phyloP scores from a whole-genome alignment of 2,113 vertebrate species.

The Myrmecobius fasciatus region DNA sequence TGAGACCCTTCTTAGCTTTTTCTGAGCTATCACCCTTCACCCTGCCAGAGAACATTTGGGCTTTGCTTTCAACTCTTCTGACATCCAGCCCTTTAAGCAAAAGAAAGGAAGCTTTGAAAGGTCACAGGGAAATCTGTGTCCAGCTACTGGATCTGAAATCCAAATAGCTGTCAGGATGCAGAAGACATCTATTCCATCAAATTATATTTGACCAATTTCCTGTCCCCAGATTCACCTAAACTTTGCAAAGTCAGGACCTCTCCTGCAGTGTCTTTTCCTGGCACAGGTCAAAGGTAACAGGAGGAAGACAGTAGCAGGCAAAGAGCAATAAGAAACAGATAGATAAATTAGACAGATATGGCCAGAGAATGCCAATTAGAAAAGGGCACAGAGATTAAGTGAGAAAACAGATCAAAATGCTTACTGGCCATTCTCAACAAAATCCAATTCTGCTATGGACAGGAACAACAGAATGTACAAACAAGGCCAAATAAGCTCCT shows the following conservation, averaged over 20 bases:
- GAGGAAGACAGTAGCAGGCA: not conserved
- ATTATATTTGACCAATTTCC: not conserved
- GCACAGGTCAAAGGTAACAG: conserved; percentile 39
- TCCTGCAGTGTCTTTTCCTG: conserved; percentile 24
- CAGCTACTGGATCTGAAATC: conserved; percentile 52
- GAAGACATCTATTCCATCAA: conserved; percentile 31
- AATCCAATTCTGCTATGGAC: not conserved
- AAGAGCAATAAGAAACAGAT: not conserved
- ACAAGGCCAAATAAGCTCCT: not conserved
- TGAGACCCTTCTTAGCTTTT: not conserved
- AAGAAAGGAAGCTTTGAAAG: conserved; percentile 74
- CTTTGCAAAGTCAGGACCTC: not conserved
- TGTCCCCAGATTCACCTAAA: not conserved
- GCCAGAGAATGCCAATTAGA: not conserved
- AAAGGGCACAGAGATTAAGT: not conserved
- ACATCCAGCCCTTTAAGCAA: conserved; percentile 58
- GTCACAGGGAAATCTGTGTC: conserved; percentile 58
- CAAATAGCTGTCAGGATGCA: conserved; percentile 28
- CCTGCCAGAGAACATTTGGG: conserved; percentile 45
- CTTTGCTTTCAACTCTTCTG: conserved; percentile 50
- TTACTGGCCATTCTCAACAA: conserved; percentile 1
- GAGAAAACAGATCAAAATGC: not conserved
- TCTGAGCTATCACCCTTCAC: conserved; percentile 38
- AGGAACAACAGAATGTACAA: not conserved
- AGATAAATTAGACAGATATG: conserved; percentile 18